Base-by-base conservation (phyloP, 2,888 invertebrate species). In the Folsomia manolachei region DNA sequence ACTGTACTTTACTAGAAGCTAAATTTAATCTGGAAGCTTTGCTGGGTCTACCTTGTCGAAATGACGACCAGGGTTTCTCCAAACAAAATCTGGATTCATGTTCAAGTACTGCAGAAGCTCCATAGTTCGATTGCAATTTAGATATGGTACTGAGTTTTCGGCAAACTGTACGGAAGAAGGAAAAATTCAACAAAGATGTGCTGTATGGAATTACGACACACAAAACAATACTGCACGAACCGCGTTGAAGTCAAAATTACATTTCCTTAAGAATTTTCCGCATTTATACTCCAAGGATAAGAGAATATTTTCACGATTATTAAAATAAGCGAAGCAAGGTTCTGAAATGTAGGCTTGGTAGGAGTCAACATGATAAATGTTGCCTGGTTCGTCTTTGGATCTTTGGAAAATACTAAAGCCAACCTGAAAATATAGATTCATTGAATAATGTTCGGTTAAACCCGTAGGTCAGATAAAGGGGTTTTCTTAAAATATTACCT, bases 261-360 rank as follows among this genome's bases (percentile, higher is more conserved):
- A 71, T 27, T 65, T 19, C 9, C 69, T 65, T 1, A 77, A 63
- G 27, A 79, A 79, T 14, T 73, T 60, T n/a, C 70, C 62, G 65
- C 86, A 27, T 91, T 84, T 67, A 18, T 21, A 26, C 19, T 53
- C 53, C 83, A 92, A 92, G 73, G 87, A 86, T 7, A 91, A 81
- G 14, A 27, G 27, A 23, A 11, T 39, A 26, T 63, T 56, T 14
- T 88, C 81, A 25, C 85, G 83, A 76, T 87, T 87, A 81, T 90
- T 87, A n/a, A 88, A 83, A 66, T 86, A 86, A 0, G 87, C 88
- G 82, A 90, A 87, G 0, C 86, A 83, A 81, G 87, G 87, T 21
- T 56, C 91, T 77, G 88, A 86, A 18, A 91, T 83, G 82, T 90
- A 89, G 83, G 91, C 90, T 69, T 88, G 90, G 82, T 88, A 92